Evolutionary conservation across 2,888 invertebrate species (phyloP).

Genomic region (Parnassius smintheus): DNA sequence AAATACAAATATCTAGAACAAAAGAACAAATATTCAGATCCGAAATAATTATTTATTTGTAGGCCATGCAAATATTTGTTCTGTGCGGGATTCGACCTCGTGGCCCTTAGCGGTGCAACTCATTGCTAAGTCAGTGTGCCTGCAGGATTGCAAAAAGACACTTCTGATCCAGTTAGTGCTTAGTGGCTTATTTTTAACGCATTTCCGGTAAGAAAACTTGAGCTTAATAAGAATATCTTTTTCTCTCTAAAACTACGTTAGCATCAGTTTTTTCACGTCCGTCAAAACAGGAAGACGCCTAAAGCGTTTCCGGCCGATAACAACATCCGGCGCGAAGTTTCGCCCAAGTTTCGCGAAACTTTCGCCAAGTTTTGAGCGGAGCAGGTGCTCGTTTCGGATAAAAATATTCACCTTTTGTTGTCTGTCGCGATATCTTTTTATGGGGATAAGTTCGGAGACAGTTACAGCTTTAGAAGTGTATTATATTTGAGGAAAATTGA

Average conservation of each 20-base stretch:
- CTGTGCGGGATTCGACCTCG: too few species aligned
- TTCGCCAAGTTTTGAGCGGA: slow-evolving; percentile 51
- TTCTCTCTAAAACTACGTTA: slow-evolving; percentile 40
- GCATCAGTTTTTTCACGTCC: slow-evolving; percentile 60
- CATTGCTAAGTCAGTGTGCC: too few species aligned
- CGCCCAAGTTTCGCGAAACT: slow-evolving; percentile 50
- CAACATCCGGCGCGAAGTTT: slow-evolving; percentile 73
- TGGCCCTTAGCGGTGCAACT: too few species aligned
- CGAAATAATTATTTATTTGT: too few species aligned
- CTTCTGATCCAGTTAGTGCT: too few species aligned
- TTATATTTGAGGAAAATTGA: slow-evolving; percentile 19
- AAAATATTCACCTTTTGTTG: slow-evolving; percentile 72
- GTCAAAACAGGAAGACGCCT: slow-evolving; percentile 77
- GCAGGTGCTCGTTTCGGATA: slow-evolving; percentile 75
- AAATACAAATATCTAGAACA: too few species aligned
- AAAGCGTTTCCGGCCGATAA: slow-evolving; percentile 81
- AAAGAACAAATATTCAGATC: too few species aligned
- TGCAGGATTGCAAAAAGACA: too few species aligned
- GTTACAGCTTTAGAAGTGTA: slow-evolving; percentile 39
- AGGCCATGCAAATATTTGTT: too few species aligned
- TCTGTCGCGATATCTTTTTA: slow-evolving; percentile 46
- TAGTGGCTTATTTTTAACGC: background rate
- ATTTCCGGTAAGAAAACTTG: slow-evolving; percentile 5
- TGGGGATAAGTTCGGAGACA: slow-evolving; percentile 55
- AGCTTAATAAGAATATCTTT: slow-evolving; percentile 50